Conservation (phyloP, 2,797 vertebrate genomes). For the Tympanoctomys barrerae region DNA sequence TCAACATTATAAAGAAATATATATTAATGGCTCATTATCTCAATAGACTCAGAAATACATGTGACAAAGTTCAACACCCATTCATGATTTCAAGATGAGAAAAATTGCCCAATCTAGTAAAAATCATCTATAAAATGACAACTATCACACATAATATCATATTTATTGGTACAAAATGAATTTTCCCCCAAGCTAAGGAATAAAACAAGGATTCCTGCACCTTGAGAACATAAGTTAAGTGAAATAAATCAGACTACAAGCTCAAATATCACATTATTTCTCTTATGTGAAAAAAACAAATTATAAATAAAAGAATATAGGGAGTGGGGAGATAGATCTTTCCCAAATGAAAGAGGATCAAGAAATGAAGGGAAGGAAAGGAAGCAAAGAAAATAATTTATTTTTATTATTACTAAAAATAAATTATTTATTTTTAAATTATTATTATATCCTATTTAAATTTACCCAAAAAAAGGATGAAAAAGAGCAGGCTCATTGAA, state of each 20-base stretch:
- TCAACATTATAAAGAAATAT: background rate
- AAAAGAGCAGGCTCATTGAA: too few species aligned
- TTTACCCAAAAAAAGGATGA: too few species aligned
- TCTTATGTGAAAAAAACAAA: background rate
- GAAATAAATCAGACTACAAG: background rate
- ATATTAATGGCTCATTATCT: background rate
- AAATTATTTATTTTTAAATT: too few species aligned
- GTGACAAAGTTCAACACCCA: background rate
- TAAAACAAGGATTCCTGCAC: background rate
- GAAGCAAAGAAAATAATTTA: too few species aligned
- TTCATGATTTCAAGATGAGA: background rate
- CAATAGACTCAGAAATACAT: constrained; percentile 4
- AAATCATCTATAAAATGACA: background rate
- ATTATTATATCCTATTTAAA: too few species aligned
- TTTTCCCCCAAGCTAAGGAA: background rate
- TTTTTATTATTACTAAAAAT: too few species aligned
- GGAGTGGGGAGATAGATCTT: background rate
- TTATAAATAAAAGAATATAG: background rate
- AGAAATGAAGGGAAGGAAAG: background rate
- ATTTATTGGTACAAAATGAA: background rate
- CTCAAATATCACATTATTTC: background rate
- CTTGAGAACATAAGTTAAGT: background rate
- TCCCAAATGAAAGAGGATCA: background rate
- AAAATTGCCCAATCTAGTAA: background rate
- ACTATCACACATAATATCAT: background rate